Evolutionary conservation across 23 tunicate genomes (phyloP), one percentile per base, ranked within the genome.

Genomic region (Ciona savignyi): DNA sequence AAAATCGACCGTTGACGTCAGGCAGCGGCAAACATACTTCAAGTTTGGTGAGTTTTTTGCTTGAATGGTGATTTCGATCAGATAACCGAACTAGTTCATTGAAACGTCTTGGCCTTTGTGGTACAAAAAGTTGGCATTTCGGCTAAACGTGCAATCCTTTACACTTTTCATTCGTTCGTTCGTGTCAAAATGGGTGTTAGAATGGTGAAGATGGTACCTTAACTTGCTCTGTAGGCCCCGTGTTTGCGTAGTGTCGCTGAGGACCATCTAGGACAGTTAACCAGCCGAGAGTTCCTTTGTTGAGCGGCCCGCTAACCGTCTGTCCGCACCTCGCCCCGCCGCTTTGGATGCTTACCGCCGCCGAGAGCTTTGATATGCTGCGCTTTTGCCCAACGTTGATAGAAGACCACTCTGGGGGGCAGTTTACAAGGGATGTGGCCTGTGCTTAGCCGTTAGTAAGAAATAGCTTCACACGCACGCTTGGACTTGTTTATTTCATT

Each of bases 331-430:
- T 42, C 56, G 56, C 56, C 56, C 56, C 9, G 56, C 56, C 56
- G 56, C 56, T 42, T 42, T 42, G 56, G 56, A 42, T 42, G 56
- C 56, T 42, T 42, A 42, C 56, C 56, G 56, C 56, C 56, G 56
- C 15, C 56, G 56, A 42, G 56, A 15, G 56, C 56, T 42, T 42
- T 42, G 56, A 42, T 42, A 42, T 42, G 11, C 56, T 42, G 56
- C 56, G 56, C 56, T 42, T 42, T 42, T 42, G 56, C 56, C 56
- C 56, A 6, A 42, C 56, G 56, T 42, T 42, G 56, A 42, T 42
- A 42, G 56, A 42, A 42, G 56, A 15, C 56, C 56, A 42, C 56
- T 42, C 56, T 42, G 56, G 56, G 56, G 56, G 56, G 56, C 56
- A 42, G 56, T 42, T 42, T 42, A 42, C 56, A 42, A n/a, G 56